A percentile compares a stretch with the other conserved stretches of the same genome.
These are phyloP conservation scores for Polymixis flavicincta DNA, from an alignment of 2,888 invertebrate species.

Conservation along the genomic window DNA sequence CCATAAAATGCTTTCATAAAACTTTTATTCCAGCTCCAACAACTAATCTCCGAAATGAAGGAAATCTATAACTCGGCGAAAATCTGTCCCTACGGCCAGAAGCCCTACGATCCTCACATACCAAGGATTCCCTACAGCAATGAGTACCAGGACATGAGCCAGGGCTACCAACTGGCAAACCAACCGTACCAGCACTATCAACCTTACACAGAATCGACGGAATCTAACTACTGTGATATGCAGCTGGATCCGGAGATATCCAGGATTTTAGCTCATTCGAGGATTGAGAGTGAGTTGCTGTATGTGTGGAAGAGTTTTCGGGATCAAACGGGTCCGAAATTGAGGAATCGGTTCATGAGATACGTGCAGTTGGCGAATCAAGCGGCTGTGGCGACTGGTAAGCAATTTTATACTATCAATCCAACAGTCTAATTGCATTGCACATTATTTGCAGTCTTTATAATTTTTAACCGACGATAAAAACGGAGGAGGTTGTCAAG, in stretches of 20 bases:
- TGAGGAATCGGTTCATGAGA: constrained; percentile 94
- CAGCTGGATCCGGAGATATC: constrained; percentile 91
- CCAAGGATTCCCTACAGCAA: constrained; percentile 72
- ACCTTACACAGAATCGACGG: constrained; percentile 73
- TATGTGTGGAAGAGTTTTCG: constrained; percentile 96
- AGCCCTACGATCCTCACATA: constrained; percentile 85
- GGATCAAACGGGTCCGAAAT: constrained; percentile 94
- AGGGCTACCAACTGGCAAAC: constrained; percentile 75
- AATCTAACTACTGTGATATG: constrained; percentile 66
- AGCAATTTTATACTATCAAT: too few species aligned
- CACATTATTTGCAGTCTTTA: too few species aligned
- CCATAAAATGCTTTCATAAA: not conserved
- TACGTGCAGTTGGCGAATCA: constrained; percentile 95
- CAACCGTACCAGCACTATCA: constrained; percentile 82
- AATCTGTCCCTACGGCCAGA: constrained; percentile 92
- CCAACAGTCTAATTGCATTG: too few species aligned
- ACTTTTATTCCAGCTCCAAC: constrained; percentile 93
- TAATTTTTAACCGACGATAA: too few species aligned
- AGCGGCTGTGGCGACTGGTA: constrained; percentile 94
- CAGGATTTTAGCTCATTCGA: constrained; percentile 92
- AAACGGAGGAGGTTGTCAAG: too few species aligned
- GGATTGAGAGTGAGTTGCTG: constrained; percentile 93
- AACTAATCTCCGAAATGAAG: constrained; percentile 94
- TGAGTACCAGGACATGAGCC: constrained; percentile 71
- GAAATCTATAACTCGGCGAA: constrained; percentile 93